Base-by-base conservation (phyloP, 1,140 invertebrate species). In the Eupeodes corollae region DNA sequence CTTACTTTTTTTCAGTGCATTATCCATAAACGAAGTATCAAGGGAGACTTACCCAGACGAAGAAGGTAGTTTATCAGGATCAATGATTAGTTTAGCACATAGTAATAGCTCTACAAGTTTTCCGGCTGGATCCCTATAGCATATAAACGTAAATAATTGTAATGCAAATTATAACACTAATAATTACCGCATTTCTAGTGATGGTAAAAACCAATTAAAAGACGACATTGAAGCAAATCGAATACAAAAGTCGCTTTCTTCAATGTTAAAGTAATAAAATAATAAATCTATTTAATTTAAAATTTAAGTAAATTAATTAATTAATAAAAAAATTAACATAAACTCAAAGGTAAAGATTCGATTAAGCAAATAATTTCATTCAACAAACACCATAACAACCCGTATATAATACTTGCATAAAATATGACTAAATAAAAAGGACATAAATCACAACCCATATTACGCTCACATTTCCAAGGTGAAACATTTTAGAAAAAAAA, bases 51-150 rank as follows among this genome's bases (percentile, higher is more conserved):
- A 85, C 71, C 82, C 81, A 50, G 88, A 90, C 53, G 85, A 88
- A 67, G 90, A 93, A 70, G 82, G 85, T 61, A 91, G 88, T 65
- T 77, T 94, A 49, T 91, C 89, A 35, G 92, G 91, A 55, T 93
- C 89, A 53, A 89, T 93, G 84, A 79, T 95, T 61, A 93, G 88
- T 73, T 77, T 95, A 68, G 88, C 87, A 52, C 87, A 90, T 75
- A 91, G 87, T 76, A 91, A 91, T 79, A 91, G 87, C 73, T 90
- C 86, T 53, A 86, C 84, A 59, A 86, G 83, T 70, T 88, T 88
- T 71, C 84, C 84, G 61, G 84, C 84, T 64, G 84, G 83, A 70
- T 86, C 84, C 72, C 82, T 88, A 68, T 86, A 85, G 75, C 68
- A 62, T 63, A 62, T 49, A 56, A 52, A 52, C 32, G 9, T 31